Base-by-base conservation (phyloP, 2,888 invertebrate genomes). In the Perithous albicinctus region DNA sequence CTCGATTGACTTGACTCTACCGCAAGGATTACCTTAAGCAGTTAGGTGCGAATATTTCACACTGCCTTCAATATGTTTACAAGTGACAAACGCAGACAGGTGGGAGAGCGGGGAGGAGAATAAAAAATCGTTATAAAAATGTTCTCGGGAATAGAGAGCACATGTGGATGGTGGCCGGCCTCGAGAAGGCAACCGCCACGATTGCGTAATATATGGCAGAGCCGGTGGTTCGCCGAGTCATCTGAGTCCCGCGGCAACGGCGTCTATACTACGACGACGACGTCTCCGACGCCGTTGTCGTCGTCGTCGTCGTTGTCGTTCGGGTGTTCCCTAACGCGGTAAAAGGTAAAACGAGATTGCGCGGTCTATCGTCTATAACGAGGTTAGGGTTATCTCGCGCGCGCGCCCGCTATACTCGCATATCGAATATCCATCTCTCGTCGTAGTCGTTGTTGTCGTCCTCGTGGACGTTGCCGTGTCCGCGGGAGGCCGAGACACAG, bases 381-480 rank as follows among this genome's bases (percentile, higher is more conserved):
- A 85, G 85, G 84, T 84, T 82, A 83, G 84, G 84, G 84, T 85
- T 85, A 85, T 79, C 78, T 79, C 73, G 72, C 54, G 56, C 59
- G 63, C 80, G 63, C 81, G 56, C 64, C 54, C 81, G 67, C 66
- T 46, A 48, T 72, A 61, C 75, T 69, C 76, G 77, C 48, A 75
- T 84, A 85, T 82, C 84, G 82, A 80, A 81, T 84, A 74, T 85
- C 84, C 76, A 74, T 77, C 76, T 70, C 64, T 63, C 38, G 35
- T 72, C 63, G 63, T 61, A 69, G 72, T 43, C 43, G 41, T 59
- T 43, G 56, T 59, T 41, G 70, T 43, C 56, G 54, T 46, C 54
- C 32, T 32, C 69, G 54, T 69, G 15, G 41, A 56, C 41, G 67
- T 48, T 48, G 38, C 56, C 69, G 56, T 41, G 69, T 74, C 46